Evolutionary conservation across 2,888 invertebrate species (phyloP).

Genomic region (Pseudolycoriella hygida): DNA sequence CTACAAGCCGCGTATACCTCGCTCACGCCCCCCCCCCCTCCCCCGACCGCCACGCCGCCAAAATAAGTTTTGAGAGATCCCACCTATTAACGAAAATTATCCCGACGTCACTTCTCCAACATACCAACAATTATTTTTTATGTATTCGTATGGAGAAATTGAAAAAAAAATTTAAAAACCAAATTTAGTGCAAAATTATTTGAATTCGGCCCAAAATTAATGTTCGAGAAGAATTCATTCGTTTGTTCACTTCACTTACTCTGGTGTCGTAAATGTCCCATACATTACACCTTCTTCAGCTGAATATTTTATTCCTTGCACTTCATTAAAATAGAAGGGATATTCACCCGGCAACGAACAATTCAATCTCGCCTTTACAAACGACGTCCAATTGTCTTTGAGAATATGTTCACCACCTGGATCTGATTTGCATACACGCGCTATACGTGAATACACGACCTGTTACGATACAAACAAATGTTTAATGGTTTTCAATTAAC

Average conservation of each 20-base stretch:
- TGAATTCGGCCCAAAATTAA: too few species aligned
- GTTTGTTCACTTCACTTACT: conserved; percentile 33
- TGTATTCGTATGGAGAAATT: too few species aligned
- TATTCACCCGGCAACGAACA: conserved; percentile 72
- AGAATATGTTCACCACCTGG: conserved; percentile 56
- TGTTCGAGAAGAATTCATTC: too few species aligned
- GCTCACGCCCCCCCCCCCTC: too few species aligned
- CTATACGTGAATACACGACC: conserved; percentile 79
- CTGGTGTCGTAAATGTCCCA: conserved; percentile 69
- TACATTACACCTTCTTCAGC: conserved; percentile 61
- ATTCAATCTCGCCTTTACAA: conserved; percentile 67
- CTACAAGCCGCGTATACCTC: too few species aligned
- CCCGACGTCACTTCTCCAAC: too few species aligned
- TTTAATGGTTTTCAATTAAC: neutral
- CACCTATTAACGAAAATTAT: too few species aligned
- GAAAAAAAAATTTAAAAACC: too few species aligned
- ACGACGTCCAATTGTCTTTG: conserved; percentile 83
- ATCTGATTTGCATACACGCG: conserved; percentile 82
- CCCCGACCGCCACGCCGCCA: too few species aligned
- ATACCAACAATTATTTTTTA: too few species aligned
- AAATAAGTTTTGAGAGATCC: too few species aligned
- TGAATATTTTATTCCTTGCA: conserved; percentile 68
- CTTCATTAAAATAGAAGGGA: conserved; percentile 76
- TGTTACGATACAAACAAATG: conserved; percentile 19
- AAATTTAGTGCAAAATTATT: neutral